Percentiles rank a stretch among this genome's conserved stretches.
Conservation (phyloP, 2,797 vertebrate species). For the Tangara arthus region DNA sequence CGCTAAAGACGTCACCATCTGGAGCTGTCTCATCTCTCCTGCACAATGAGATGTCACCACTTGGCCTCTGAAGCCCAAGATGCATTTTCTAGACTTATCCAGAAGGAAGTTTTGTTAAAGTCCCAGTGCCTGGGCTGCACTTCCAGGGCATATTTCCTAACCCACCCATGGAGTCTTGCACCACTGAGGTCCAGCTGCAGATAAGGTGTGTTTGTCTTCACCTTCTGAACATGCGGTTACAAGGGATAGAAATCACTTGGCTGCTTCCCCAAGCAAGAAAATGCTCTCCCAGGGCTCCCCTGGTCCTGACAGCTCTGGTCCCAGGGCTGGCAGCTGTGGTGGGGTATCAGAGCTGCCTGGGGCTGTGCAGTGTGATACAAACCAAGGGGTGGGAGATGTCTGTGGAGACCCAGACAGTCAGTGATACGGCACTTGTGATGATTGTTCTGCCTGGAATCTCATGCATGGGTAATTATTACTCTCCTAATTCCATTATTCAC, state of each 20-base stretch:
- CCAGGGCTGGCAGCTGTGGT: rapidly evolving
- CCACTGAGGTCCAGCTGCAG: not conserved
- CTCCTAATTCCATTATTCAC: constrained; percentile 30
- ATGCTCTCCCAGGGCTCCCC: not conserved
- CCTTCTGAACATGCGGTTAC: not conserved
- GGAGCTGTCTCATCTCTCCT: not conserved
- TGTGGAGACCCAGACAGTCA: not conserved
- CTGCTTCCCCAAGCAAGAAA: not conserved
- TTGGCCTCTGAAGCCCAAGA: not conserved
- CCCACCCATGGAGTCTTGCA: not conserved
- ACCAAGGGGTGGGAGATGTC: not conserved
- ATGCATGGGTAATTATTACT: constrained; percentile 44
- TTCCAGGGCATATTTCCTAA: not conserved
- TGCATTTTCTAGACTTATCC: not conserved
- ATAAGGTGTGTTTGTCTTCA: not conserved
- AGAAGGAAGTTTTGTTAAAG: not conserved
- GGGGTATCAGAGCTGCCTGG: rapidly evolving
- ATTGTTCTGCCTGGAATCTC: constrained; percentile 41
- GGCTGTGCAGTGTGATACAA: not conserved
- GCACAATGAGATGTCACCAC: not conserved
- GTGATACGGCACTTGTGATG: not conserved
- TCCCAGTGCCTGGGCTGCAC: not conserved
- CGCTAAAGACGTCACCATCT: not conserved
- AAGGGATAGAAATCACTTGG: not conserved
- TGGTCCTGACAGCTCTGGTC: too few relatives aligned